Base-by-base conservation (phyloP, 2,797 vertebrate genomes). In the Sebastes wilsoni region DNA sequence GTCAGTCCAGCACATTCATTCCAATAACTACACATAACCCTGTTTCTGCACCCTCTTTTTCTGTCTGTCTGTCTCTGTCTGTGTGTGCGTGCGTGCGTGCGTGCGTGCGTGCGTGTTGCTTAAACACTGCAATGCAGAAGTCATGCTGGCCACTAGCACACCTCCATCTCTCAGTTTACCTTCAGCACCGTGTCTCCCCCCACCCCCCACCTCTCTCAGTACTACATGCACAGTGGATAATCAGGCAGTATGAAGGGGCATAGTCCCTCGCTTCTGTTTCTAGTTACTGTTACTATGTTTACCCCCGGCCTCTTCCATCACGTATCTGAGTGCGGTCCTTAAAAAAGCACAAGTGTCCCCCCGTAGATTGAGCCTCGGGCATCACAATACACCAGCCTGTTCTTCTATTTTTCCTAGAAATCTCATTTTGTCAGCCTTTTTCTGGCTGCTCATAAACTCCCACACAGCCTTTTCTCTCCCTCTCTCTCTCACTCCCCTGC, bases 201-300 rank as follows among this genome's bases (percentile, higher is more conserved):
- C 52, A 52, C 6, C 79, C 58, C 66, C 78, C 71, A 34, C 69
- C 22, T 61, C 13, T 28, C 46, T 76, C 71, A 61, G 74, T 23
- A 27, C 34, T 60, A 27, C 80, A 72, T 74, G 79, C 81, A 79
- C 52, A 25, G 55, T 74, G 64, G 22, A 77, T 87, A 81, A 84
- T 77, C 73, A 68, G 81, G 77, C 74, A 78, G 52, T 69, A 72
- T 70, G 80, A 74, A 79, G 28, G 77, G 70, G 54, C 77, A 66
- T 52, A 55, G 82, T 82, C 80, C 61, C 59, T 85, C 73, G 77
- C 89, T 90, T 87, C 88, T 89, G 92, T 93, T 95, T 94, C 65
- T 95, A 74, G 92, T 94, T 93, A 93, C 94, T 85, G 93, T 95
- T 93, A 77, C 94, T 93, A 93, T 93, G 91, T 94, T 93, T 93